Conservation (phyloP, 2,113 vertebrate species). For the Manacus vitellinus region DNA sequence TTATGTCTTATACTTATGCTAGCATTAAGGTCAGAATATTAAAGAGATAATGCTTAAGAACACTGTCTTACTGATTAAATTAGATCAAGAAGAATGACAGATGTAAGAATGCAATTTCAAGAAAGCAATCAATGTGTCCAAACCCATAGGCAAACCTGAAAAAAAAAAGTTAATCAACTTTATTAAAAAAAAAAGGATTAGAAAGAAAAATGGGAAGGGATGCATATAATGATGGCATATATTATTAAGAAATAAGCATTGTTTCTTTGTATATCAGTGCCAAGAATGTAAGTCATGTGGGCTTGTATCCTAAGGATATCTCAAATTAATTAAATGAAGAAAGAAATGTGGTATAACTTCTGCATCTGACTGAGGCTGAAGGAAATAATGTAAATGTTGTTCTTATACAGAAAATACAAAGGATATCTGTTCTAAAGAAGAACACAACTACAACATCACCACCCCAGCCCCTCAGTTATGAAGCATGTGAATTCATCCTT, state of each 20-base stretch:
- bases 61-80: background rate
- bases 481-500: background rate
- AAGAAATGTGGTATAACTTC: background rate
- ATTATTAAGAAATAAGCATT: background rate
- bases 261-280: background rate
- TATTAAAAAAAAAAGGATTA: background rate
- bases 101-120: background rate
- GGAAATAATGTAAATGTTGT: background rate
- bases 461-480: accelerated
- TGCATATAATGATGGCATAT: background rate
- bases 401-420: background rate
- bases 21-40: background rate
- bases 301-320: background rate
- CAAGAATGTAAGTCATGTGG: background rate
- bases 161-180: background rate
- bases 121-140: background rate
- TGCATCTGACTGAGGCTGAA: background rate
- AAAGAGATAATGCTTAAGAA: background rate
- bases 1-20: background rate
- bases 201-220: background rate
- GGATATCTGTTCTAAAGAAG: background rate
- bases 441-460: too few species aligned
- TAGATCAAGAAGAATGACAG: background rate
- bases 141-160: background rate
- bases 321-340: background rate